Percentiles rank a stretch among this genome's conserved stretches.
Conservation (phyloP, 2,797 vertebrate species). For the Cirrhinus mrigala region DNA sequence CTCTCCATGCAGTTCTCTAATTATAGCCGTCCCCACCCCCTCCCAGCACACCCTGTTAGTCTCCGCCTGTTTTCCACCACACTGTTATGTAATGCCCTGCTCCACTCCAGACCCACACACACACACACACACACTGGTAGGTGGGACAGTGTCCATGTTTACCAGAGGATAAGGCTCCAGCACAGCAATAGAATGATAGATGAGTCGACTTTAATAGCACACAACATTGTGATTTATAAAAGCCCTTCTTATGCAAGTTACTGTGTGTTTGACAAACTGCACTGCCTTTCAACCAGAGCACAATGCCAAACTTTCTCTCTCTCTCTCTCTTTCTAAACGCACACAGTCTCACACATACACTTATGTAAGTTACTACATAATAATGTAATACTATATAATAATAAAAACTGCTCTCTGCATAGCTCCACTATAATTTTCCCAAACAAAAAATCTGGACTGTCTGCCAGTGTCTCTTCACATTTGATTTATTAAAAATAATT, state of each 20-base stretch:
- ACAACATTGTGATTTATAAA: conserved; percentile 43
- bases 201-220: conserved; percentile 45
- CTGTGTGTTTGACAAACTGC: conserved; percentile 30
- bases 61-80: conserved; percentile 43
- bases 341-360: conserved; percentile 20
- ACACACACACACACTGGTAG: conserved; percentile 25
- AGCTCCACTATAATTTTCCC: not conserved
- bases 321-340: not conserved
- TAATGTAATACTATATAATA: not conserved
- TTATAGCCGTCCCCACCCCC: conserved; percentile 43
- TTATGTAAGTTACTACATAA: conserved; percentile 24
- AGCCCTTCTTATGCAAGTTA: conserved; percentile 48
- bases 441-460: not conserved
- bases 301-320: not conserved
- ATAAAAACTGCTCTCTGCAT: not conserved
- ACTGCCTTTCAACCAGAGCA: conserved; percentile 28
- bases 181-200: conserved; percentile 54
- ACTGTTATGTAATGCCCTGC: conserved; percentile 59
- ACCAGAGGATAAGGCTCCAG: conserved; percentile 49
- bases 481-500: not conserved
- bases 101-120: conserved; percentile 31
- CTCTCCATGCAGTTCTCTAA: conserved; percentile 32
- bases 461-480: not conserved
- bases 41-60: conserved; percentile 29
- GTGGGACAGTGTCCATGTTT: conserved; percentile 55